These are phyloP conservation scores for Pogonomyrmex californicus DNA, from an alignment of 1,140 invertebrate species.

Conservation along the genomic window DNA sequence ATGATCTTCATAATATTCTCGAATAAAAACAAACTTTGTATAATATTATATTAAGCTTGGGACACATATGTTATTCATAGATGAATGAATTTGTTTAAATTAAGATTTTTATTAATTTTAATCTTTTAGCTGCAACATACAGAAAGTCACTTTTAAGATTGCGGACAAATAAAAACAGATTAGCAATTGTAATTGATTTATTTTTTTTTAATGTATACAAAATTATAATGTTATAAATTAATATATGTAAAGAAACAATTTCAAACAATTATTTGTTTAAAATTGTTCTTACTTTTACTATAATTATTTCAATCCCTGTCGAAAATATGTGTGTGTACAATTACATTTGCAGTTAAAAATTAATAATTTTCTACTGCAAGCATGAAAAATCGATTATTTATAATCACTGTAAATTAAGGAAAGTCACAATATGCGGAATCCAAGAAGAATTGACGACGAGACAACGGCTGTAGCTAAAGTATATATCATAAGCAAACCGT, in stretches of 20 bases:
- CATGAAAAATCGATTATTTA: neutral
- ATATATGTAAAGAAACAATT: neutral
- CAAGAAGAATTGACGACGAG: neutral
- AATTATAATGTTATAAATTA: neutral
- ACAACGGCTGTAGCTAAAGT: neutral
- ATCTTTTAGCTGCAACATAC: neutral
- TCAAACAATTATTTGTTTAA: neutral
- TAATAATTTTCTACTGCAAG: neutral
- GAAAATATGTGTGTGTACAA: neutral
- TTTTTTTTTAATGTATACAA: neutral
- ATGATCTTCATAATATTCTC: neutral
- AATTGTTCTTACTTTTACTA: neutral
- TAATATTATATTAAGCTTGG: neutral
- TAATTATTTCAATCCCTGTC: neutral
- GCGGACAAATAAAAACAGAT: neutral
- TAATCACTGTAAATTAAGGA: slow-evolving; percentile 1
- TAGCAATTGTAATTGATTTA: neutral
- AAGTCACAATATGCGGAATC: neutral
- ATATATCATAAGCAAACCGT: slow-evolving; percentile 85
- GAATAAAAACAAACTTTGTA: neutral
- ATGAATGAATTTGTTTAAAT: slow-evolving; percentile 6
- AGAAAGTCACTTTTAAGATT: neutral
- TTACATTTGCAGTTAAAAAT: neutral
- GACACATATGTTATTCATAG: neutral
- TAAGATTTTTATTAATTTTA: slow-evolving; percentile 21